Conservation (phyloP, 1,140 invertebrate genomes). For the Heliconius eleuchia region DNA sequence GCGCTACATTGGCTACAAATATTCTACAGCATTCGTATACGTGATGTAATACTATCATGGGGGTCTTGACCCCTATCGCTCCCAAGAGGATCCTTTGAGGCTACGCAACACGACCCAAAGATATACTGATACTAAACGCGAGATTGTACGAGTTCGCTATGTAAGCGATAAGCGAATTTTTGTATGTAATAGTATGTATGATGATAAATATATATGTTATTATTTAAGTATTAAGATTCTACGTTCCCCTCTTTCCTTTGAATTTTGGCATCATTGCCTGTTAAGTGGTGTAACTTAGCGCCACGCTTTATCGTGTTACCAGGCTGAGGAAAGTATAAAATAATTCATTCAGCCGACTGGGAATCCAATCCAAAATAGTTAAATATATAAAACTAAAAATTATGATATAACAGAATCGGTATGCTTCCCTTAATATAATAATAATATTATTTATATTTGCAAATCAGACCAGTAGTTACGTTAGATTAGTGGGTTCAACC, state of each 20-base stretch:
- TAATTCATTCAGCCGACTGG: not conserved
- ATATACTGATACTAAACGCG: constrained; percentile 21
- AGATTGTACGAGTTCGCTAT: not conserved
- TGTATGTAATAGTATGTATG: constrained; percentile 3
- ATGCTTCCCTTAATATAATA: too few species aligned
- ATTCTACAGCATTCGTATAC: not conserved
- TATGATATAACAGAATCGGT: too few species aligned
- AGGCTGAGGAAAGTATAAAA: too few species aligned
- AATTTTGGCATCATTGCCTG: too few species aligned
- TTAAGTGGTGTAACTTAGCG: too few species aligned
- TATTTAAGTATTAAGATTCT: too few species aligned
- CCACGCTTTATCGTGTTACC: too few species aligned
- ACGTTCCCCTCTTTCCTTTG: too few species aligned
- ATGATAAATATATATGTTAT: not conserved
- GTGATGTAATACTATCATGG: constrained; percentile 27
- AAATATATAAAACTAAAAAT: too few species aligned
- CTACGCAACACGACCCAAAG: constrained; percentile 25
- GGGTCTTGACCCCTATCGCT: constrained; percentile 25
- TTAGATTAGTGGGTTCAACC: too few species aligned
- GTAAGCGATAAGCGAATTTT: not conserved
- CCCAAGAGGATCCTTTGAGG: constrained; percentile 24
- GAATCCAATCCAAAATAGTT: not conserved
- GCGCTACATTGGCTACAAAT: not conserved
- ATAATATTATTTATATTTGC: too few species aligned
- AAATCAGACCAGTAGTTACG: too few species aligned